Conservation (phyloP, 2,113 vertebrate species). For the Rafetus swinhoei region DNA sequence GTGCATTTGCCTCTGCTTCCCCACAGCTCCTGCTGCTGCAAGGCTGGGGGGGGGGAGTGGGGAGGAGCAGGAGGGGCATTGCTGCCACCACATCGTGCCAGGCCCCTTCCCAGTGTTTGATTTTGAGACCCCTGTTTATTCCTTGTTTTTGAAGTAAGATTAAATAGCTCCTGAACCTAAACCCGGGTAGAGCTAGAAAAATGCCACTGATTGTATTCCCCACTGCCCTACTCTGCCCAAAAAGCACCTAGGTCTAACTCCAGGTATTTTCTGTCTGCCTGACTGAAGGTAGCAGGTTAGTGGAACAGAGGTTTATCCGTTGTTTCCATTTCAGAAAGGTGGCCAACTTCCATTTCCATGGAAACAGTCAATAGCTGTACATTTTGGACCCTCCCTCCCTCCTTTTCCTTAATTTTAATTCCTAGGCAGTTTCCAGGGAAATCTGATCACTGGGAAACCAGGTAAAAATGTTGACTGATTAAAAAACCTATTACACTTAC, state of each 20-base stretch:
- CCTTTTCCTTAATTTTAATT: background rate
- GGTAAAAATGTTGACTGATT: background rate
- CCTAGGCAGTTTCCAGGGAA: constrained; percentile 21
- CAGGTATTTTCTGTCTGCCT: background rate
- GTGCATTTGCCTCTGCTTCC: too few relatives aligned
- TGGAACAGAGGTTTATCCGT: background rate
- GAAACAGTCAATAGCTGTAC: background rate
- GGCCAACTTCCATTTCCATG: background rate
- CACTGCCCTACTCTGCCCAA: background rate
- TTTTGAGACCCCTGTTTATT: background rate
- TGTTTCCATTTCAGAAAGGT: background rate
- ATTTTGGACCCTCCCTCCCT: background rate
- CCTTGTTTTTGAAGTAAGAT: background rate
- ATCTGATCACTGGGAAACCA: constrained; percentile 8
- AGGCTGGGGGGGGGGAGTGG: too few relatives aligned
- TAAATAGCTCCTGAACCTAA: background rate
- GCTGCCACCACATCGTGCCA: too few relatives aligned
- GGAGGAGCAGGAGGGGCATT: too few relatives aligned
- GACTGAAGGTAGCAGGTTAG: background rate
- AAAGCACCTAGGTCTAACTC: background rate
- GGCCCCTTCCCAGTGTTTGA: too few relatives aligned
- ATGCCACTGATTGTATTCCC: background rate
- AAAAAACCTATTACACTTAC: constrained; percentile 51
- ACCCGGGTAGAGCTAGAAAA: background rate
- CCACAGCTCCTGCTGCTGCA: too few relatives aligned